A percentile compares a stretch with the other conserved stretches of the same genome.
These are phyloP conservation scores for Halictus rubicundus DNA, from an alignment of 1,140 invertebrate genomes.

Conservation along the genomic window DNA sequence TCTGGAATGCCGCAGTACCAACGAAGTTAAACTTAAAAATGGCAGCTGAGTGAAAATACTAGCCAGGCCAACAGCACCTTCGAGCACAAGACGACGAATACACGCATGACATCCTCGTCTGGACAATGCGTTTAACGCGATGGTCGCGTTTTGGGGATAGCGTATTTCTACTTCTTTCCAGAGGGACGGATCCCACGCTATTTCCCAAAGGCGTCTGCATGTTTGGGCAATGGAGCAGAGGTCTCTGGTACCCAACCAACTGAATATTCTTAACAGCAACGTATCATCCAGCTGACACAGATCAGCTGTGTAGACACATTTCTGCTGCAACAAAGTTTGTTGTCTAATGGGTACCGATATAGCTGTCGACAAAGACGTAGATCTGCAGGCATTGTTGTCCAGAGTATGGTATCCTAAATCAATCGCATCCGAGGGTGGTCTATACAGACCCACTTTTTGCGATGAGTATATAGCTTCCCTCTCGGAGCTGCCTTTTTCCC, in stretches of 20 bases:
- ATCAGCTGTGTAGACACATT: constrained; percentile 45
- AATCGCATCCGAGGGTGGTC: constrained; percentile 70
- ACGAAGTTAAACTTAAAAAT: constrained; percentile 72
- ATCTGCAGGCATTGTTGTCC: constrained; percentile 74
- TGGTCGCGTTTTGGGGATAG: constrained; percentile 83
- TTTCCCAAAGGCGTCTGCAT: constrained; percentile 89
- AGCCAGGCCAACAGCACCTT: constrained; percentile 88
- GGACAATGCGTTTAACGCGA: constrained; percentile 80
- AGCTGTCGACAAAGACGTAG: constrained; percentile 63
- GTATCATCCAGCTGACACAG: constrained; percentile 80
- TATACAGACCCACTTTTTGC: constrained; percentile 69
- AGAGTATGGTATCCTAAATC: constrained; percentile 77
- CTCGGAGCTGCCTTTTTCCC: constrained; percentile 63
- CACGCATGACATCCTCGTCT: constrained; percentile 81
- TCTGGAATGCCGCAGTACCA: constrained; percentile 69
- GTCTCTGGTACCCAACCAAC: constrained; percentile 88
- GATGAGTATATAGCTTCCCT: constrained; percentile 60
- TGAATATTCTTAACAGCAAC: constrained; percentile 84
- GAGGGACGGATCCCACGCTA: constrained; percentile 90
- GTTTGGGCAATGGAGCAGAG: constrained; percentile 90
- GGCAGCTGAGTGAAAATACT: constrained; percentile 83
- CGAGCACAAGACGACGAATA: constrained; percentile 85
- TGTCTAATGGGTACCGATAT: constrained; percentile 53
- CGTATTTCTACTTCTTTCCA: constrained; percentile 88
- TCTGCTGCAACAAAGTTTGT: constrained; percentile 54